Evolutionary conservation across 2,888 invertebrate genomes (phyloP).

Genomic region (Strigamia transsilvanica): DNA sequence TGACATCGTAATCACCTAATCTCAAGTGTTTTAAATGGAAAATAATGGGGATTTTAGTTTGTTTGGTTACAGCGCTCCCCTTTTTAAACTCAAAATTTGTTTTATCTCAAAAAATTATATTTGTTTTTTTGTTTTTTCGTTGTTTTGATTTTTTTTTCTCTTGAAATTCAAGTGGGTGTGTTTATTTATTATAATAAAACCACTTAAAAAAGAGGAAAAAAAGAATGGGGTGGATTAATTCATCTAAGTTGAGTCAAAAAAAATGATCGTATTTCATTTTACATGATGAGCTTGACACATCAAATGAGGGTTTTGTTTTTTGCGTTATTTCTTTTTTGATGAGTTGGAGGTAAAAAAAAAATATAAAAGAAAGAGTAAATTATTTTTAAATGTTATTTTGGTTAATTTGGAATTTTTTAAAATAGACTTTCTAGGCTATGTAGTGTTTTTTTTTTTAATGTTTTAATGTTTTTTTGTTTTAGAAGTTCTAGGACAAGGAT

Average conservation of each 20-base stretch:
- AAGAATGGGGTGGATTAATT: constrained; percentile 10
- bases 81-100: background rate
- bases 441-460: background rate
- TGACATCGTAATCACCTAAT: constrained; percentile 11
- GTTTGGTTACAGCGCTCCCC: too few relatives aligned
- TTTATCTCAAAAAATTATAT: background rate
- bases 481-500: constrained; percentile 3
- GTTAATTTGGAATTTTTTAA: background rate
- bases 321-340: background rate
- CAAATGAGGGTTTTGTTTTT: too few relatives aligned
- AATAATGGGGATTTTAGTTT: background rate
- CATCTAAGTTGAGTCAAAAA: background rate
- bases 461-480: background rate
- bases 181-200: constrained; percentile 46
- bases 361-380: background rate
- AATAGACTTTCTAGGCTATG: background rate
- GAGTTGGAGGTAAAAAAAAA: background rate
- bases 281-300: background rate
- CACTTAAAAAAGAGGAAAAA: background rate
- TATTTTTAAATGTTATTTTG: background rate
- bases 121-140: background rate
- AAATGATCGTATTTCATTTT: constrained; percentile 15
- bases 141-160: background rate
- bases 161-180: background rate
- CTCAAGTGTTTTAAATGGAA: constrained; percentile 32